Percentiles rank a stretch among this genome's conserved stretches.
Conservation (phyloP, 2,888 invertebrate genomes). For the Polydrusus tereticollis region DNA sequence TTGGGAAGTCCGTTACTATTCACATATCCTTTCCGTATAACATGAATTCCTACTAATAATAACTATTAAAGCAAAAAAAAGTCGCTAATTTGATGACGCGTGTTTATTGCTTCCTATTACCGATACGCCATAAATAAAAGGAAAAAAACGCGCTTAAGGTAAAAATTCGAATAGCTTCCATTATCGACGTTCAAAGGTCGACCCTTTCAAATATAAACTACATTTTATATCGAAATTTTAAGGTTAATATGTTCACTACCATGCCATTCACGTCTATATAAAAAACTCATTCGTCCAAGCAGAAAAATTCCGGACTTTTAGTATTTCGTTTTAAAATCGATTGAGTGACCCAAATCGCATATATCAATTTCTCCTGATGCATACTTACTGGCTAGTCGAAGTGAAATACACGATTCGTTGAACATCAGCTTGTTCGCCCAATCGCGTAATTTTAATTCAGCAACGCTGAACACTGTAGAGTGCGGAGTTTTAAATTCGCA, state of each 20-base stretch:
- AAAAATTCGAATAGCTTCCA: background rate
- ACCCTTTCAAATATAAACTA: constrained; percentile 13
- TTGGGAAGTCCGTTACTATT: too few relatives aligned
- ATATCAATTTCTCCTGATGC: constrained; percentile 29
- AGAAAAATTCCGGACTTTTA: constrained; percentile 15
- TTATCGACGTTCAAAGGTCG: constrained; percentile 1
- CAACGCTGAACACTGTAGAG: constrained; percentile 40
- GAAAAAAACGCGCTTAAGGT: background rate
- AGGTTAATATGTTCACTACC: constrained; percentile 10
- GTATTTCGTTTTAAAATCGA: constrained; percentile 15
- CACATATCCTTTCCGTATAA: too few relatives aligned
- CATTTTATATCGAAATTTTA: constrained; percentile 7
- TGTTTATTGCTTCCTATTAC: background rate
- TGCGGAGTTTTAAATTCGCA: background rate
- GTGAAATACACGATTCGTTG: constrained; percentile 51
- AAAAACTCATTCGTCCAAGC: constrained; percentile 17
- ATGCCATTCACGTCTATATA: constrained; percentile 8
- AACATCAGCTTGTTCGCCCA: constrained; percentile 43
- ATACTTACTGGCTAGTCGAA: constrained; percentile 24
- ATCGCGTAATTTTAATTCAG: constrained; percentile 52
- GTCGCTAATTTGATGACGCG: too few relatives aligned
- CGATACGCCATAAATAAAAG: background rate
- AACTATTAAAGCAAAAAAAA: too few relatives aligned
- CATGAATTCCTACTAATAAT: too few relatives aligned
- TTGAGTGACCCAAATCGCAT: constrained; percentile 22